Base-by-base conservation (phyloP, 2,797 vertebrate genomes). In the Falco rusticolus region DNA sequence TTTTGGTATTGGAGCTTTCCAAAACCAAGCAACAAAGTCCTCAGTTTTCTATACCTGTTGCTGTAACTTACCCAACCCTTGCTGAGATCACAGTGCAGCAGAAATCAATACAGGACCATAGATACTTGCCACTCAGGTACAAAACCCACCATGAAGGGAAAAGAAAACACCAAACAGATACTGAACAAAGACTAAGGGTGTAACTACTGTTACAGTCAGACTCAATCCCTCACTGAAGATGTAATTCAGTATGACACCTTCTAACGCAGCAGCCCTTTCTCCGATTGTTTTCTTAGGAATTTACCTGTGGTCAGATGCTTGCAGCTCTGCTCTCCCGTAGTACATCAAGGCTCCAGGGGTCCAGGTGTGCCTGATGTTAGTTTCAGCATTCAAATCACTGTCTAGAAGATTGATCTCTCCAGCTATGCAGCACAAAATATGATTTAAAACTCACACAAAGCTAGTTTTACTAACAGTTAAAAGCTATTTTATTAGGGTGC, bases 271-370 rank as follows among this genome's bases (percentile, higher is more conserved):
- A 6, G 50, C 41, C 24, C 31, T 59, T 12, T 37, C 66, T 78
- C 26, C 31, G 63, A 50, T 41, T 51, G n/a, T 66, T 78, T 81
- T 47, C 28, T 33, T 51, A 86, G 74, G 66, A 56, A 24, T 6
- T 93, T 96, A 98, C 98, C 98, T 98, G 97, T 98, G 98, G 85
- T 98, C 98, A 25, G 98, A 98, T 0, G 98, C 98, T 51, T 98
- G 98, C 9, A 98, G 97, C 81, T 98, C 98, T 0, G 98, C 98
- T 64, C 98, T 98, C 74, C 98, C 98, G 2, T 98, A 98, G 85
- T 98, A 98, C 96, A 98, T 97, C 94, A 98, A 97, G 53, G 94
- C 97, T 34, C 98, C 98, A 4, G 98, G 98, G 24, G 97, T 98
- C 98, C 98, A 98, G 45, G 97, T 97, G 39, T 98, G 98, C 43